Percentiles rank a stretch among this genome's conserved stretches.
phyloP scores from a whole-genome alignment of 2,888 invertebrate genomes.

The Melinaea menophilus region DNA sequence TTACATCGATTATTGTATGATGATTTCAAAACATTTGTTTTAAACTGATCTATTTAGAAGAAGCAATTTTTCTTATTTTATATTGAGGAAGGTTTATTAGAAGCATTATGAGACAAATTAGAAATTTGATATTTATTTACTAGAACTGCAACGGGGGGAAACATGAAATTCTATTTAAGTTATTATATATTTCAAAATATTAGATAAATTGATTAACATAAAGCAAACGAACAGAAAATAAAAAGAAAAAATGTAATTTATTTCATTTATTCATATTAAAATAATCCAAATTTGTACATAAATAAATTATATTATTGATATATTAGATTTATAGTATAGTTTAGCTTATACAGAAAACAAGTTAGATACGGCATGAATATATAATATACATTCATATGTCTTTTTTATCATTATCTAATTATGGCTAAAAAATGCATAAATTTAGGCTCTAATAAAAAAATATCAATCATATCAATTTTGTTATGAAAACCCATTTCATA shows the following conservation, averaged over 20 bases:
- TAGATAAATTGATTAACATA: background rate
- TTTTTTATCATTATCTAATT: slow-evolving; percentile 28
- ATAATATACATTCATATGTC: slow-evolving; percentile 40
- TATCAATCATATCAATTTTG: too few species aligned
- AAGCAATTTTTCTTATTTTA: too few species aligned
- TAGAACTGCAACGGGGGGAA: background rate
- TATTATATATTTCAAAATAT: background rate
- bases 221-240: background rate
- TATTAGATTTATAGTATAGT: background rate
- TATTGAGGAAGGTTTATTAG: too few species aligned
- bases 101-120: too few species aligned
- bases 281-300: background rate
- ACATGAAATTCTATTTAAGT: slow-evolving; percentile 1
- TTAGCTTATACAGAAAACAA: background rate
- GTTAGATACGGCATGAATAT: slow-evolving; percentile 40
- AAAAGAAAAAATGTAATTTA: background rate
- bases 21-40: too few species aligned
- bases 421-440: too few species aligned
- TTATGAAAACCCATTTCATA: too few species aligned
- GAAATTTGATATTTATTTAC: too few species aligned
- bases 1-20: too few species aligned
- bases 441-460: too few species aligned
- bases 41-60: too few species aligned
- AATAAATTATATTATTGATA: background rate
- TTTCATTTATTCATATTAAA: background rate